Percentiles rank a stretch among this genome's conserved stretches.
These are phyloP conservation scores for Acanthoscelides obtectus DNA, from an alignment of 2,888 invertebrate genomes.

Conservation along the genomic window DNA sequence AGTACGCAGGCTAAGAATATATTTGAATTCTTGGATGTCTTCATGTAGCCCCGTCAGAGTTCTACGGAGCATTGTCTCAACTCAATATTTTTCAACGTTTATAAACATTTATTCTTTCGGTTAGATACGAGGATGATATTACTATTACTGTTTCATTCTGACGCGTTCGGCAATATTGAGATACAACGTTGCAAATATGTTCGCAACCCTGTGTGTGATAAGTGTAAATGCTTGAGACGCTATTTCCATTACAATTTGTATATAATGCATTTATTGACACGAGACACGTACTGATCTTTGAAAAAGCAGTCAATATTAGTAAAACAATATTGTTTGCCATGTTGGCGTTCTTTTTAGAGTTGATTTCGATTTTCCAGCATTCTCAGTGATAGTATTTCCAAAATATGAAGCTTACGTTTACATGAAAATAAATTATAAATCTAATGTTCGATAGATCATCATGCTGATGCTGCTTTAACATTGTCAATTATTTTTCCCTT, in stretches of 20 bases:
- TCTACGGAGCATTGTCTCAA: not conserved
- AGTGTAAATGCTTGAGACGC: not conserved
- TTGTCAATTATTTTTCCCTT: too few relatives aligned
- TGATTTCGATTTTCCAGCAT: not conserved
- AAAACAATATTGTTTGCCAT: not conserved
- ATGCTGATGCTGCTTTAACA: too few relatives aligned
- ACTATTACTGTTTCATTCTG: not conserved
- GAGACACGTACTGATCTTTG: not conserved
- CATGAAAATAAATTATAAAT: not conserved
- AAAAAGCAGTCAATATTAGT: not conserved
- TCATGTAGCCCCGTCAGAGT: not conserved
- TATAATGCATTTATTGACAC: not conserved
- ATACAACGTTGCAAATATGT: not conserved
- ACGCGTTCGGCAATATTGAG: not conserved
- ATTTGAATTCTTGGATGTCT: not conserved
- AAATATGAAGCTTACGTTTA: not conserved
- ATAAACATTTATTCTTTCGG: too few relatives aligned
- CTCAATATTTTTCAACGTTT: too few relatives aligned
- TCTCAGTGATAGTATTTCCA: not conserved
- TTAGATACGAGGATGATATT: too few relatives aligned
- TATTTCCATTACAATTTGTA: not conserved
- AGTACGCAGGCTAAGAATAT: not conserved
- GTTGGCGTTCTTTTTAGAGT: not conserved
- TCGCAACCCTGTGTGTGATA: not conserved
- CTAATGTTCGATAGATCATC: too few relatives aligned